These are phyloP conservation scores for Pangasianodon gigas DNA, from an alignment of 2,113 vertebrate genomes.

Conservation along the genomic window DNA sequence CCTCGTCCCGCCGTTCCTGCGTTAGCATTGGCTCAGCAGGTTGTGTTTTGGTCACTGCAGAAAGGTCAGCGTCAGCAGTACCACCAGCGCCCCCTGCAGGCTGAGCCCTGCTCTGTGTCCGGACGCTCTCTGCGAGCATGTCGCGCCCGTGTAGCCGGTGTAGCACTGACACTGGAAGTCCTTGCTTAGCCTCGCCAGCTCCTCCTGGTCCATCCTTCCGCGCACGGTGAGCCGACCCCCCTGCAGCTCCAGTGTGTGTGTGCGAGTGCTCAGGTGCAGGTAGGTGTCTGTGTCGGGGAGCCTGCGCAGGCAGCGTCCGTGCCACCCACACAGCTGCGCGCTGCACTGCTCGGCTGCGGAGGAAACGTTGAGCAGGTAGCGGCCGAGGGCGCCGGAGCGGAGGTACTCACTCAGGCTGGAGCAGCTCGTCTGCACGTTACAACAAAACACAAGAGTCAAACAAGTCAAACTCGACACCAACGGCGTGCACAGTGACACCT, in stretches of 20 bases:
- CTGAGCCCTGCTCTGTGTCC: conserved; percentile 62
- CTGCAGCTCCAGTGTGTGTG: conserved; percentile 71
- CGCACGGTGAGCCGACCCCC: conserved; percentile 57
- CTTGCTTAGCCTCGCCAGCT: conserved; percentile 59
- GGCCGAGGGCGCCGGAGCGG: conserved; percentile 75
- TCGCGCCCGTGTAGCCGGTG: conserved; percentile 74
- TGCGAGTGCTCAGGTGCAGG: conserved; percentile 78
- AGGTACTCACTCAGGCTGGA: conserved; percentile 81
- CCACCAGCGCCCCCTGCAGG: conserved; percentile 43
- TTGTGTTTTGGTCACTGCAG: conserved; percentile 58
- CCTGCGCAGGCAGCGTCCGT: conserved; percentile 82
- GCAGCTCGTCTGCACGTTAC: conserved; percentile 76
- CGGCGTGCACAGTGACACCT: background rate
- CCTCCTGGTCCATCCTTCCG: conserved; percentile 59
- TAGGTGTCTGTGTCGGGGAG: conserved; percentile 65
- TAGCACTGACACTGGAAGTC: conserved; percentile 91
- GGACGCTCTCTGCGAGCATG: conserved; percentile 64
- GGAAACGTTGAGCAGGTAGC: conserved; percentile 87
- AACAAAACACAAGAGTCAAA: background rate
- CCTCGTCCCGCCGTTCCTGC: background rate
- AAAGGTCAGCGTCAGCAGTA: conserved; percentile 52
- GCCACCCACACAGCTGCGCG: conserved; percentile 74
- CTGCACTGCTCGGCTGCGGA: conserved; percentile 82
- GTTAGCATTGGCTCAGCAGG: background rate
- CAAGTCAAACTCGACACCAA: background rate